These are phyloP conservation scores for Colaptes auratus DNA, from an alignment of 2,113 vertebrate species.

Conservation along the genomic window DNA sequence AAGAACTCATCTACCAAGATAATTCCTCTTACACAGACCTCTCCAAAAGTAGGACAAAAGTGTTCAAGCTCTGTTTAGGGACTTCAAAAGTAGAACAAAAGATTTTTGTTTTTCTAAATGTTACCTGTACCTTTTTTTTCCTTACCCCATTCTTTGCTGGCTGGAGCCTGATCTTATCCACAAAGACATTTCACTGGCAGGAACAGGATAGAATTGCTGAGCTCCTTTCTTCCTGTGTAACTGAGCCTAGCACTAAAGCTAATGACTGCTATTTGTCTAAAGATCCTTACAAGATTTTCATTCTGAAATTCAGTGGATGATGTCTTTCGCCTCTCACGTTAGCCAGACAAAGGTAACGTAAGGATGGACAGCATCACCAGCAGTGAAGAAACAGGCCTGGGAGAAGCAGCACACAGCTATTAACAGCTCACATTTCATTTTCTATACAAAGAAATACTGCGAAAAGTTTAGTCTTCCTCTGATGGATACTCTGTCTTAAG, in stretches of 20 bases:
- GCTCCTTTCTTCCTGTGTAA: not conserved
- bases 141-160: not conserved
- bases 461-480: not conserved
- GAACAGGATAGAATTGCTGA: constrained; percentile 2
- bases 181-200: constrained; percentile 39
- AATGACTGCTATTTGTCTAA: not conserved
- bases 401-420: not conserved
- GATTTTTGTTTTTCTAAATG: constrained; percentile 30
- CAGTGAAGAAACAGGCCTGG: not conserved
- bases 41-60: constrained; percentile 7
- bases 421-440: not conserved
- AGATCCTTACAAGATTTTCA: not conserved
- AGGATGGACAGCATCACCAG: not conserved
- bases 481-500: not conserved
- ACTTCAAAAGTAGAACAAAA: too few species aligned
- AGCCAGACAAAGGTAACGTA: not conserved
- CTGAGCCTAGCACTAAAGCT: not conserved
- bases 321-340: not conserved
- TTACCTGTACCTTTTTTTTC: not conserved
- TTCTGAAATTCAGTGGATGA: not conserved
- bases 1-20: not conserved
- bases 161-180: constrained; percentile 22
- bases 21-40: not conserved
- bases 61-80: not conserved
- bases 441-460: not conserved